Base-by-base conservation (phyloP, 2,113 vertebrate genomes). In the Genyomyrus donnyi region DNA sequence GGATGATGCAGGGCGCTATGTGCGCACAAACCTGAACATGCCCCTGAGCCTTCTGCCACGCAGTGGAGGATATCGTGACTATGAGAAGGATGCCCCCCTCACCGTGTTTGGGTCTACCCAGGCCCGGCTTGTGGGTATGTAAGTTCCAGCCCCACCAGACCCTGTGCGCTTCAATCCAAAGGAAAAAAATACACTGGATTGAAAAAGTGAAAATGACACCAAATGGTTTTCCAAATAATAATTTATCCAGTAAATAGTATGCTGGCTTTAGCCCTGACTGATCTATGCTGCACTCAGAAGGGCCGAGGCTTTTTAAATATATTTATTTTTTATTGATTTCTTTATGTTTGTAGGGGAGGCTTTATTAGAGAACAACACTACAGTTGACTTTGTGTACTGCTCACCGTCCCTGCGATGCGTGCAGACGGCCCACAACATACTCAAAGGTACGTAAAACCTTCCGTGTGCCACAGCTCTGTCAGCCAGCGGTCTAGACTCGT, bases 11-110 rank as follows among this genome's bases (percentile, higher is more conserved):
- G 98, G 98, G 83, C 95, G 97, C 93, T 99, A 99, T 24, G 42
- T 98, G 87, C 97, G 98, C 84, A 98, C 97, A 42, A 99, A 99
- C 95, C 96, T 99, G 93, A 99, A 99, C 83, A 99, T 99, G 98
- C 98, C 98, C 89, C 92, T 95, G 56, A 97, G 94, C 86, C 96
- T 99, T 94, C 98, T 98, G 92, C 95, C 95, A 21, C 95, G 98
- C 87, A 97, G 94, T 0, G 98, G 98, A 0, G 97, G 98, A 0
- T 97, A 97, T 94, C 95, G 97, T 91, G 98, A 99, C 62, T 99
- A 98, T 0, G 98, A 99, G 6, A 99, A 99, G 62, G 98, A 99
- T 0, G 98, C 97, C n/a, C 97, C 98, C 0, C 98, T 99, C 94
- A 99, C 98, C 0, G 98, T 99, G 94, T 98, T 99, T 92, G 98